A percentile compares a stretch with the other conserved stretches of the same genome.
These are phyloP conservation scores for Synanthedon formicaeformis DNA, from an alignment of 2,888 invertebrate species.

Conservation along the genomic window DNA sequence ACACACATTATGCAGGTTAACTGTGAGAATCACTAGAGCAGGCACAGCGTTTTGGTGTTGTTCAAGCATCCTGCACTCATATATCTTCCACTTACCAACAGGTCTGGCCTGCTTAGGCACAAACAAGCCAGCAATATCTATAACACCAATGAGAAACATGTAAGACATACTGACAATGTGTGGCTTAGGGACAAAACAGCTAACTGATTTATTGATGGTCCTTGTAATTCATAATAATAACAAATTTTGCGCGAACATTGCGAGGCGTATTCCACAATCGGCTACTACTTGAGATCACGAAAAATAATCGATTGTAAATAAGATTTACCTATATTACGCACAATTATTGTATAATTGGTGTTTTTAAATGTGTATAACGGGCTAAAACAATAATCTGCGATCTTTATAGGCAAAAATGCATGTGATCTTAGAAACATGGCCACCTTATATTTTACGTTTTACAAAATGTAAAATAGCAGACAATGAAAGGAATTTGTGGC, in stretches of 20 bases:
- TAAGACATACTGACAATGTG: conserved; percentile 58
- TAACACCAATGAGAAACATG: conserved; percentile 71
- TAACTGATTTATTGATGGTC: conserved; percentile 53
- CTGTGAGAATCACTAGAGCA: conserved; percentile 49
- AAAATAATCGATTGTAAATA: conserved; percentile 34
- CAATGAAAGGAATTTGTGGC: conserved; percentile 47
- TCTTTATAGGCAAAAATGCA: conserved; percentile 51
- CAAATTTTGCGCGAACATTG: conserved; percentile 63
- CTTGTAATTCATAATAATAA: conserved; percentile 63
- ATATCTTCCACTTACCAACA: conserved; percentile 74
- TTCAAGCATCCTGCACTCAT: conserved; percentile 54
- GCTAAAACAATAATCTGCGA: conserved; percentile 37
- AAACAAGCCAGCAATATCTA: conserved; percentile 82
- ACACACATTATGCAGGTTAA: conserved; percentile 68
- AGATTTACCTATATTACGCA: conserved; percentile 29
- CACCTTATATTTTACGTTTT: conserved; percentile 49
- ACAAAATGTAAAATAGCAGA: conserved; percentile 54
- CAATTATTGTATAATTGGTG: conserved; percentile 56
- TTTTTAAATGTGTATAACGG: conserved; percentile 40
- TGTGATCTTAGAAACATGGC: conserved; percentile 68
- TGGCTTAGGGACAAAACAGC: conserved; percentile 52
- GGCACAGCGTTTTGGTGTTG: conserved; percentile 54
- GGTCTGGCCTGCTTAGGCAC: conserved; percentile 80
- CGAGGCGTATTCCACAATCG: conserved; percentile 31
- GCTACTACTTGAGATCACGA: conserved; percentile 30